phyloP scores from a whole-genome alignment of 2,797 vertebrate genomes.

The Chiloscyllium punctatum region DNA sequence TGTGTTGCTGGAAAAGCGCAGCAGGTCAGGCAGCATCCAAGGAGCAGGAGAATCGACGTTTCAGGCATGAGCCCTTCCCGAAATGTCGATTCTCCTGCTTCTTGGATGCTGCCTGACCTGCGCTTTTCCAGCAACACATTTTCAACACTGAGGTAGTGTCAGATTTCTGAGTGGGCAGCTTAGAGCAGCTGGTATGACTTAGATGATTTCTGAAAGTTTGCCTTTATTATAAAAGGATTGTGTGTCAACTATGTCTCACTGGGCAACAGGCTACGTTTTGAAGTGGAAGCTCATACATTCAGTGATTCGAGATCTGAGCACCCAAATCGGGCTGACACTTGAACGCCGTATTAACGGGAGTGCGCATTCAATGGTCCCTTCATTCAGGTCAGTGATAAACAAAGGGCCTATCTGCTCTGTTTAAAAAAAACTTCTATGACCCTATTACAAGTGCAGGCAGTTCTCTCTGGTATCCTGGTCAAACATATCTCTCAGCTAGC shows the following conservation, averaged over 20 bases:
- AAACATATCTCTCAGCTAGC: background rate
- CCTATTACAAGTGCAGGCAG: background rate
- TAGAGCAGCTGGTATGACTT: too few relatives aligned
- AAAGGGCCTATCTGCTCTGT: background rate
- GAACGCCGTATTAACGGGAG: background rate
- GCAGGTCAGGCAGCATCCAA: too few relatives aligned
- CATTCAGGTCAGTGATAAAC: background rate
- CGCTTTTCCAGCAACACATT: too few relatives aligned
- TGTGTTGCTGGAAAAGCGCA: too few relatives aligned
- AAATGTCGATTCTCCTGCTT: too few relatives aligned
- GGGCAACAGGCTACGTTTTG: background rate
- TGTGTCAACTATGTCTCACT: background rate
- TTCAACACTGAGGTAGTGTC: too few relatives aligned
- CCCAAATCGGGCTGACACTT: background rate
- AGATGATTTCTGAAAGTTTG: too few relatives aligned
- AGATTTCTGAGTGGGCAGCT: too few relatives aligned
- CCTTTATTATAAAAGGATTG: too few relatives aligned
- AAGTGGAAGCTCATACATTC: background rate
- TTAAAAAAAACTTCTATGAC: background rate
- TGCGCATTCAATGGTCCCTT: background rate
- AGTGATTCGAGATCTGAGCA: background rate
- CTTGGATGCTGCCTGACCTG: too few relatives aligned
- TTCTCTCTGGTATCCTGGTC: background rate
- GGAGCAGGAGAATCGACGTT: too few relatives aligned
- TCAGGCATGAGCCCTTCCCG: too few relatives aligned